Evolutionary conservation across 2,797 vertebrate species (phyloP).

Genomic region (Carcharodon carcharias): DNA sequence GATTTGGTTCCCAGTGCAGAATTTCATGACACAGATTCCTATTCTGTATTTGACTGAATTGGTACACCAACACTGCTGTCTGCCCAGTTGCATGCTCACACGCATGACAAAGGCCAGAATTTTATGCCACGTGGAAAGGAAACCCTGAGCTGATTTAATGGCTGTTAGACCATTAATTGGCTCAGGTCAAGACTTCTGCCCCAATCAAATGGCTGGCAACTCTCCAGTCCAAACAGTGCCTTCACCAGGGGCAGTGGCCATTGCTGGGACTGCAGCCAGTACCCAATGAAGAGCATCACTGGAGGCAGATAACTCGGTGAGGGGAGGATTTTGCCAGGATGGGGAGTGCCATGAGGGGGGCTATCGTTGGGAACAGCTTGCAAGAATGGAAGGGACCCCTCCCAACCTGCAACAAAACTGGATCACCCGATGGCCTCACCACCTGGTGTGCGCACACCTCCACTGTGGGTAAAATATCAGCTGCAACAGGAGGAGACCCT

Average conservation of each 20-base stretch:
- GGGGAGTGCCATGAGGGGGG: too few species aligned
- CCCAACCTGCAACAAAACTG: not conserved
- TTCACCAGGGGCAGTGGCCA: too few species aligned
- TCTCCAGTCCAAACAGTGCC: too few species aligned
- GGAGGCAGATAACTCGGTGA: too few species aligned
- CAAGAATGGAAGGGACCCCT: not conserved
- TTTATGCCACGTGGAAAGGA: not conserved
- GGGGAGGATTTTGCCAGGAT: too few species aligned
- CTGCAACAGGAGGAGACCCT: too few species aligned
- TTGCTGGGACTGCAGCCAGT: too few species aligned
- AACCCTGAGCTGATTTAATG: not conserved
- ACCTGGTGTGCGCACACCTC: not conserved
- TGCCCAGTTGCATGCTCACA: not conserved
- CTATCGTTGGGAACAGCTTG: not conserved
- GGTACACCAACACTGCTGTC: not conserved
- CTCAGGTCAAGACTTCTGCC: not conserved
- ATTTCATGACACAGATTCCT: not conserved
- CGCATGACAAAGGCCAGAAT: not conserved
- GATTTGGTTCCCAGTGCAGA: not conserved
- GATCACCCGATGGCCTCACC: too few species aligned
- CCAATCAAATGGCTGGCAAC: too few species aligned
- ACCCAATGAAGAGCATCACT: too few species aligned
- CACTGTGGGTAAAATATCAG: too few species aligned
- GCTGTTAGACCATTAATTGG: not conserved
- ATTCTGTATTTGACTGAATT: not conserved